Evolutionary conservation across 2,797 vertebrate species (phyloP), one percentile per base, ranked within the genome.

Genomic region (Jordanella pulchra): DNA sequence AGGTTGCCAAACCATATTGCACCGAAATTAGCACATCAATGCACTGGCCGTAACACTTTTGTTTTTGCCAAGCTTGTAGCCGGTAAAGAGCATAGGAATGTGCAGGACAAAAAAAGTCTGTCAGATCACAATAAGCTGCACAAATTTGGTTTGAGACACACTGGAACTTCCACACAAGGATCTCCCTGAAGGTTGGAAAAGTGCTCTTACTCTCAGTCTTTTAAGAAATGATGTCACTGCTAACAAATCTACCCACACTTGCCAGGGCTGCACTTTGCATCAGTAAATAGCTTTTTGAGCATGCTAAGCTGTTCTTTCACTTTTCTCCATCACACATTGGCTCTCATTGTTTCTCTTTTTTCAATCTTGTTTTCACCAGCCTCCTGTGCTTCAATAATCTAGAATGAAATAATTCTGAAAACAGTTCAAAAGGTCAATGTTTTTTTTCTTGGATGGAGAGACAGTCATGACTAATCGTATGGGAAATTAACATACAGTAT

Each of bases 11-110:
- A 82, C 81, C 79, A 87, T 81, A 70, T 86, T 82, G 88, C 75
- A 50, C 56, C 25, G 48, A 30, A 21, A 87, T 90, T 89, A 88
- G 84, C 88, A 89, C 84, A 89, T 91, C 79, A 87, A 85, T 88
- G 48, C 79, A 42, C 79, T 83, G 48, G 76, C 77, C 75, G 68
- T 79, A 79, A 13, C 73, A 48, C 81, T 78, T 84, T 48, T 81
- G 83, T 75, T 76, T 87, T 88, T 82, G 85, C 84, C 83, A 85
- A 78, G 88, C 79, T 80, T 7, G 83, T 64, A 51, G 73, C 75
- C 15, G 65, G 28, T 58, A 4, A 51, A 75, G 71, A 72, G 69
- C 80, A 66, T 72, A 80, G 69, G 72, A 14, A 65, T 17, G 47
- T 70, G 47, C 65, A 13, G 42, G 51, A 81, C 77, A 87, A 73